Evolutionary conservation across 2,888 invertebrate genomes (phyloP), one percentile per base, ranked within the genome.

Genomic region (Panzeria rudis): DNA sequence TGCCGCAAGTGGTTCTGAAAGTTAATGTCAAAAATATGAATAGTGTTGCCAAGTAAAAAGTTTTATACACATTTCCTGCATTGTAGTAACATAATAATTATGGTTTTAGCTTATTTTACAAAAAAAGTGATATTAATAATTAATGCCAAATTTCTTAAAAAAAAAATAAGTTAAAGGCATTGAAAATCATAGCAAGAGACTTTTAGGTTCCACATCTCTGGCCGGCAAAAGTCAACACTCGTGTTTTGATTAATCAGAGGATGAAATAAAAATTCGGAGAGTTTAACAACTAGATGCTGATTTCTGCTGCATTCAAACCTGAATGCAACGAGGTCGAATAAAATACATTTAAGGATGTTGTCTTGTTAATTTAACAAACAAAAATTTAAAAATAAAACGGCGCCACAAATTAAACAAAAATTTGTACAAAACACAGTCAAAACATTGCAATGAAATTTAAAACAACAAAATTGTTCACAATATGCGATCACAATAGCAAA

Each of bases 261-360:
- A 77, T 77, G 77, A 82, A 41, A 38, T 64, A 47, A 32, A 69
- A 77, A 11, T 17, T 17, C 20, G 13, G 11, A 59, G 1, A 59
- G 29, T 41, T 80, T 61, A 69, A 69, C 61, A 72, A 38, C 20
- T 71, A 50, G 29, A 56, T 59, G 47, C 17, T 13, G 17, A 75
- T 47, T 69, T 64, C 13, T 61, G 54, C 3, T 47, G 66, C 38
- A 81, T 23, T 71, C 15, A 72, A 66, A 71, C 25, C 17, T 54
- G 29, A 72, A 66, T 72, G 56, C 83, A 78, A 69, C 68, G 73
- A 78, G 83, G 83, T 83, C 78, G 68, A 47, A 69, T 56, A 25
- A 69, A 62, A 62, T 71, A 76, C 75, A 71, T 84, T 79, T 79
- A 79, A 84, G 79, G 83, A 79, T 79, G 64, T 75, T 41, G 69